phyloP scores from a whole-genome alignment of 2,113 vertebrate genomes.

The Meleagris gallopavo region DNA sequence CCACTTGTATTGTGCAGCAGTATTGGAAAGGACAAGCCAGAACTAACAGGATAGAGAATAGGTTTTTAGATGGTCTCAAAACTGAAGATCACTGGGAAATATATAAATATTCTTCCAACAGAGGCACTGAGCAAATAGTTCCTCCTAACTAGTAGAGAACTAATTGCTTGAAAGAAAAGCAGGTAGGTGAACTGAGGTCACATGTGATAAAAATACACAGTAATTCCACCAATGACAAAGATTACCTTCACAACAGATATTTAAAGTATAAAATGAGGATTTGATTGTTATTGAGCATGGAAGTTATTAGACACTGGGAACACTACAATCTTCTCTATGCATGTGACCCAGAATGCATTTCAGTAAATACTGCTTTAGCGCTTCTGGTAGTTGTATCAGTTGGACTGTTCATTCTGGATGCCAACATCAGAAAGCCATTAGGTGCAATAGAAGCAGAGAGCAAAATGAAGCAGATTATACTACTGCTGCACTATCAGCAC shows the following conservation, averaged over 20 bases:
- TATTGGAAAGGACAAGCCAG: neutral
- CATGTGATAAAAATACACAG: neutral
- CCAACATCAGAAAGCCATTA: accelerated
- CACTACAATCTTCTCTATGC: neutral
- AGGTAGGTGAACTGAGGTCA: neutral
- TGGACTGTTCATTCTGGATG: neutral
- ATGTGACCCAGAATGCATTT: neutral
- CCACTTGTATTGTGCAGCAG: neutral
- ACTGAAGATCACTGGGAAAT: neutral
- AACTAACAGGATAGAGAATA: neutral
- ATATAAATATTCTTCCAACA: neutral
- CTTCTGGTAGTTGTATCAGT: neutral
- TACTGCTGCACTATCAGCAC: neutral
- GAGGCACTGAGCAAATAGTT: neutral
- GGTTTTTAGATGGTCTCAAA: neutral
- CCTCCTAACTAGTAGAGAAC: neutral
- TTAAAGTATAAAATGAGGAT: neutral
- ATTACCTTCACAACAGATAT: neutral
- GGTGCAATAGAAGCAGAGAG: neutral
- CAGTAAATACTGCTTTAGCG: neutral
- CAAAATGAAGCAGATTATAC: neutral
- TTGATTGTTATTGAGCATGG: neutral
- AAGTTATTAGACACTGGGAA: neutral
- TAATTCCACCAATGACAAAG: neutral
- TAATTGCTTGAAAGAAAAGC: neutral